These are phyloP conservation scores for Hirtodrosophila alboralis DNA, from an alignment of 2,888 invertebrate species.

Conservation along the genomic window DNA sequence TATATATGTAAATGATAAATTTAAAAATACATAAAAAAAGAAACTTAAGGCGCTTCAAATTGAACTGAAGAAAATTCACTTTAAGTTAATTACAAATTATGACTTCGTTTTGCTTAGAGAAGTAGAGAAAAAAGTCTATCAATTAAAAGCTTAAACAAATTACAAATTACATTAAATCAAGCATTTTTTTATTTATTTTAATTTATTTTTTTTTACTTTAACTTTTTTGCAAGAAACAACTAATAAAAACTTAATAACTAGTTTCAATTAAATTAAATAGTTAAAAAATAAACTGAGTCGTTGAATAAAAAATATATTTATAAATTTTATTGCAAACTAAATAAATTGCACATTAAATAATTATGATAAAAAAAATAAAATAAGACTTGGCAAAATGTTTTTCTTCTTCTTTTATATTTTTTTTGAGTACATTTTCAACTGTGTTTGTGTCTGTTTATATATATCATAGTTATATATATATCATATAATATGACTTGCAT, in stretches of 20 bases:
- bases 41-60: conserved; percentile 47
- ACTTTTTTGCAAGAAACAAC: conserved; percentile 17
- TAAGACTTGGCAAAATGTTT: conserved; percentile 1
- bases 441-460: conserved; percentile 20
- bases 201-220: background rate
- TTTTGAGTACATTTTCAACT: conserved; percentile 48
- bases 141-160: conserved; percentile 49
- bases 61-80: conserved; percentile 64
- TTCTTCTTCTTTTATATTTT: conserved; percentile 1
- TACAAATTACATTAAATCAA: conserved; percentile 32
- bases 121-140: conserved; percentile 58
- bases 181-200: conserved; percentile 4
- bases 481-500: conserved; percentile 62
- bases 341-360: conserved; percentile 51
- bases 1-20: conserved; percentile 41
- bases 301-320: conserved; percentile 37
- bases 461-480: conserved; percentile 9
- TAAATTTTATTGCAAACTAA: conserved; percentile 26
- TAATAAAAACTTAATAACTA: conserved; percentile 24
- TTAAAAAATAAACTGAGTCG: conserved; percentile 49
- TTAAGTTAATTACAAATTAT: conserved; percentile 79
- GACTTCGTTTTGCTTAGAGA: conserved; percentile 77
- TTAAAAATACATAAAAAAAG: conserved; percentile 71
- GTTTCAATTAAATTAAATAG: conserved; percentile 23
- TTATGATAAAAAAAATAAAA: conserved; percentile 31